Percentiles rank a stretch among this genome's conserved stretches.
phyloP scores from a whole-genome alignment of 1,140 invertebrate genomes.

The Eurytemora carolleeae region DNA sequence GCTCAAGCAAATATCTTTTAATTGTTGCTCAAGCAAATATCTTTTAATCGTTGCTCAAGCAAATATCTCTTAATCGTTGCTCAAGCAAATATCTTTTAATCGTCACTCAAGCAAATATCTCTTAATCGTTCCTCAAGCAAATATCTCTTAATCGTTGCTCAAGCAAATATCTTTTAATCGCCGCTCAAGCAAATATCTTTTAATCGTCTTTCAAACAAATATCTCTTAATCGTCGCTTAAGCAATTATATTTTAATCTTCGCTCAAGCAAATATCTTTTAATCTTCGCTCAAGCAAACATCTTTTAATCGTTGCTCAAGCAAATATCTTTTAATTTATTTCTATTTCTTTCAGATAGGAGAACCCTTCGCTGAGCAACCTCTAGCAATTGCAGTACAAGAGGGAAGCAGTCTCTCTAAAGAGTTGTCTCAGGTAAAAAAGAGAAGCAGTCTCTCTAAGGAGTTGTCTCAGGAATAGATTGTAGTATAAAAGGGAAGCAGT shows the following conservation, averaged over 20 bases:
- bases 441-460: too few species aligned
- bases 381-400: conserved; percentile 12
- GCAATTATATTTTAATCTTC: neutral
- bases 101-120: too few species aligned
- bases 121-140: too few species aligned
- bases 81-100: neutral
- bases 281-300: neutral
- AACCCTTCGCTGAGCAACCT: conserved; percentile 57
- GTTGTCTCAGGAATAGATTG: too few species aligned
- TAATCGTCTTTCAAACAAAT: neutral
- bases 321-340: neutral
- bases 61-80: neutral
- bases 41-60: neutral
- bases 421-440: neutral
- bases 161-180: neutral
- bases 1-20: neutral
- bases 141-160: neutral
- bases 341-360: conserved; percentile 31
- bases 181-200: neutral
- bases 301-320: neutral
- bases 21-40: neutral
- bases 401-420: conserved; percentile 8
- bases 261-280: neutral
- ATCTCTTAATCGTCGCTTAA: neutral
- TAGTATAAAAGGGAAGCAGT: conserved; percentile 12